Base-by-base conservation (phyloP, 2,797 vertebrate genomes). In the Chaetodon trifasciatus region DNA sequence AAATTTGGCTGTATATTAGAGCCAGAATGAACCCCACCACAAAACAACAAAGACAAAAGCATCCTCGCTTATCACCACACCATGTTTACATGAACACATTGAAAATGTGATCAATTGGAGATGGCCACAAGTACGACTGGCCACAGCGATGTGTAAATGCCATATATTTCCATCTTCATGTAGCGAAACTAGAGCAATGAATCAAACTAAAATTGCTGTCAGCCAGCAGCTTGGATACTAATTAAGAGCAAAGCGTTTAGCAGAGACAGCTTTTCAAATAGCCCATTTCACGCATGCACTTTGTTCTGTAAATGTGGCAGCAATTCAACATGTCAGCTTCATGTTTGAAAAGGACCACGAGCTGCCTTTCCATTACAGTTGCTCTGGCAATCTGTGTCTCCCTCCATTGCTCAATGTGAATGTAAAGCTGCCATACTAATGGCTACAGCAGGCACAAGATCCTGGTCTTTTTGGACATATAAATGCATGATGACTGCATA, bases 281-380 rank as follows among this genome's bases (percentile, higher is more conserved):
- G 55, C 32, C 24, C 16, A 16, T 81, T 83, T 70, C 62, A 80
- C 32, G 66, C 49, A 19, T 70, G 53, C 60, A 62, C 47, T 55
- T 57, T 52, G 12, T 53, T 37, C 15, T 24, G 42, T 62, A 81
- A 62, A 69, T 23, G 8, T 10, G 70, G 21, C 24, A 35, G 21
- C 19, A 70, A 23, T 35, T 42, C 44, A 13, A 39, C 52, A 47
- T 42, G 16, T 71, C 39, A 58, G 64, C 46, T 2, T 76, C 60
- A 23, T 9, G 37, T 39, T 37, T 69, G 23, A 49, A 69, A 83
- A 53, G 10, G 19, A 74, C 50, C 44, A 56, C 57, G 63, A 74
- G 49, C 39, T 57, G 28, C 24, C 39, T 21, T 47, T 23, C 6
- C 44, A 67, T 40, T 17, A 8, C 12, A 28, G 46, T 49, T 15